Evolutionary conservation across 2,797 vertebrate species (phyloP).

Genomic region (Malurus splendens): DNA sequence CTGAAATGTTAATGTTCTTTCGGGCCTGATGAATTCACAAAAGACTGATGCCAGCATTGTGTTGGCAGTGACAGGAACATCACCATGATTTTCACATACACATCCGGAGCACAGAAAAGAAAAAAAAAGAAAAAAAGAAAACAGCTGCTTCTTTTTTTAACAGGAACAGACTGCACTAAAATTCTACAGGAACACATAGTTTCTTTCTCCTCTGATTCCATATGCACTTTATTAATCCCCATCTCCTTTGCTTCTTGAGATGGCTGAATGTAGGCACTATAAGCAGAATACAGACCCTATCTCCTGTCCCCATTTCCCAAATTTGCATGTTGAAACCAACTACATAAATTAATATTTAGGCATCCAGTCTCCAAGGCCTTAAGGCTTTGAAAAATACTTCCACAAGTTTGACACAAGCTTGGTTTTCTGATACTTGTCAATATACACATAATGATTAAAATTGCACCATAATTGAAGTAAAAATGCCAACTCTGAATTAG

Average conservation of each 20-base stretch:
- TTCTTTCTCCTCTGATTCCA: conserved; percentile 7
- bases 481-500: neutral
- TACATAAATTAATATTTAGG: neutral
- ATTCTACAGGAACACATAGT: neutral
- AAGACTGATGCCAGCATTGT: neutral
- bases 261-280: neutral
- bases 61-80: neutral
- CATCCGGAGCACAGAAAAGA: neutral
- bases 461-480: neutral
- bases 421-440: neutral
- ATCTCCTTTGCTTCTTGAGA: neutral
- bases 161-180: neutral
- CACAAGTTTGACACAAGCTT: neutral
- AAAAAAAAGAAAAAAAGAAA: neutral
- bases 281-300: neutral
- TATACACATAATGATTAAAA: neutral
- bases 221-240: neutral
- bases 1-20: conserved; percentile 13
- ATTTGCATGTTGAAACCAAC: neutral
- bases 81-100: neutral
- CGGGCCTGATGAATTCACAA: neutral
- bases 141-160: neutral
- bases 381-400: neutral
- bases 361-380: neutral
- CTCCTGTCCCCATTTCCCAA: neutral